A percentile compares a stretch with the other conserved stretches of the same genome.
Evolutionary conservation across 2,888 invertebrate genomes (phyloP).

Genomic region (Homarus gammarus): DNA sequence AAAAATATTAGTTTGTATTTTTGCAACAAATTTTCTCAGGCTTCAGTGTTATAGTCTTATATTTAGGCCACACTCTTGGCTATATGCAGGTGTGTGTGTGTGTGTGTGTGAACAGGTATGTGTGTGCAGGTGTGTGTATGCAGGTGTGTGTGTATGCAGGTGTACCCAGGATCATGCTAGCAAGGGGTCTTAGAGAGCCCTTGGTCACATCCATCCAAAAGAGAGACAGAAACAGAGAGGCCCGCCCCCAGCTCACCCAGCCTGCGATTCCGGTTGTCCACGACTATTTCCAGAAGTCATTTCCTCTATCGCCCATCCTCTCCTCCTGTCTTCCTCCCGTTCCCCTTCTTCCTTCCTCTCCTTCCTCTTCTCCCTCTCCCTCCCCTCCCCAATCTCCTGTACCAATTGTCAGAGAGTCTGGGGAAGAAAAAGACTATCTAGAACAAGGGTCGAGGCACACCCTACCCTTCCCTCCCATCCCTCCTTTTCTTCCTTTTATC

Average conservation of each 20-base stretch:
- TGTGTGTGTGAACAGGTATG: neutral
- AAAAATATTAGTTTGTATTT: no score
- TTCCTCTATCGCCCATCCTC: conserved; percentile 51
- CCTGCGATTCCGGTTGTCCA: conserved; percentile 38
- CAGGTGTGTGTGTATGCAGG: conserved; percentile 7
- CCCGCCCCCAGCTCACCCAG: conserved; percentile 18
- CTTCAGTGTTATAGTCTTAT: no score
- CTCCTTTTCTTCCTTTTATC: no score
- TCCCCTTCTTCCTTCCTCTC: conserved; percentile 6
- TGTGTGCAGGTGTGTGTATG: conserved; percentile 26
- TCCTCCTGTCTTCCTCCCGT: conserved; percentile 26
- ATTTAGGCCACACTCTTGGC: no score
- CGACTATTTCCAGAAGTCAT: conserved; percentile 60
- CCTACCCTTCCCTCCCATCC: no score
- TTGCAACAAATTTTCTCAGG: no score
- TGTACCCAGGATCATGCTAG: neutral
- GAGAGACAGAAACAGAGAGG: neutral
- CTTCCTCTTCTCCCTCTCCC: conserved; percentile 15
- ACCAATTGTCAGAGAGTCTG: no score
- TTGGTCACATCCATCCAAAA: conserved; percentile 17
- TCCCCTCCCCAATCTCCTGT: no score
- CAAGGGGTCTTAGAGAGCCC: neutral
- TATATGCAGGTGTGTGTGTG: neutral
- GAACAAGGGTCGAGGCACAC: no score
- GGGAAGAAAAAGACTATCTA: no score